These are phyloP conservation scores for Morphnarchus princeps DNA, from an alignment of 2,113 vertebrate species.

Conservation along the genomic window DNA sequence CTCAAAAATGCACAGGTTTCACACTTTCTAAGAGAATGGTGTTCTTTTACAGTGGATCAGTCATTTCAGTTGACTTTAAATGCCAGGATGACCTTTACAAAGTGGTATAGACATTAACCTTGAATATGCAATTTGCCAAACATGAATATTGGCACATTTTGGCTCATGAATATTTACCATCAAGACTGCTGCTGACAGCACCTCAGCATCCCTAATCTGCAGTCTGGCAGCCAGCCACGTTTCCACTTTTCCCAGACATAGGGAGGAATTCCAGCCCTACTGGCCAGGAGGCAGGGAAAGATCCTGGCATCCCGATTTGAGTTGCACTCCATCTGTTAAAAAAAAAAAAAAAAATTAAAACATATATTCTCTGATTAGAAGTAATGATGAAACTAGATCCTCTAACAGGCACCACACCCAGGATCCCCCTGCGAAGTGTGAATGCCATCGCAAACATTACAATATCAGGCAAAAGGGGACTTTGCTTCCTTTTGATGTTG, in stretches of 20 bases:
- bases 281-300: background rate
- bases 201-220: slow-evolving; percentile 14
- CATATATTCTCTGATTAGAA: background rate
- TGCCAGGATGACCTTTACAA: slow-evolving; percentile 29
- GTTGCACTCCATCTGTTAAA: background rate
- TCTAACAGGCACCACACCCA: background rate
- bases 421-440: background rate
- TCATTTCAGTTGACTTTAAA: slow-evolving; percentile 28
- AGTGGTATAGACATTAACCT: slow-evolving; percentile 24
- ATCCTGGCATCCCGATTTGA: background rate
- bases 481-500: background rate
- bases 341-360: background rate
- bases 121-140: slow-evolving; percentile 33
- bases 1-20: slow-evolving; percentile 10
- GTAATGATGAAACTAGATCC: background rate
- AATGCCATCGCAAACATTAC: background rate
- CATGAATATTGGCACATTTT: slow-evolving; percentile 43
- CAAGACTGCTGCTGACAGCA: slow-evolving; percentile 41
- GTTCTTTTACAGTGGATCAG: slow-evolving; percentile 4
- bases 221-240: slow-evolving; percentile 27
- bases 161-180: slow-evolving; percentile 60
- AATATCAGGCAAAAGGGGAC: background rate
- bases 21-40: background rate
- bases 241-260: slow-evolving; percentile 5
- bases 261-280: background rate